These are phyloP conservation scores for Hypena proboscidalis DNA, from an alignment of 2,888 invertebrate species.

Conservation along the genomic window DNA sequence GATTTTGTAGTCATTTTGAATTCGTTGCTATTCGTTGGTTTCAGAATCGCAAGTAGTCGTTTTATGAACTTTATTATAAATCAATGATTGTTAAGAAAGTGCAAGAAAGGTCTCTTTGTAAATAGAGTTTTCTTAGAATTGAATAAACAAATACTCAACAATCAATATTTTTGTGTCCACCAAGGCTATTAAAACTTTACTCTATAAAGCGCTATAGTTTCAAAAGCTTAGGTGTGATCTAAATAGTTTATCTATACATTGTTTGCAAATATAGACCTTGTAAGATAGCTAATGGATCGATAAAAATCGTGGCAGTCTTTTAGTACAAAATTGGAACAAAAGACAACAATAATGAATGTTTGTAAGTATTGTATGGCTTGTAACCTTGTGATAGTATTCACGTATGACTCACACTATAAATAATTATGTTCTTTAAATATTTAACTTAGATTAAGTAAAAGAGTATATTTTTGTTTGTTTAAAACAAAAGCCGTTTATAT, in stretches of 20 bases:
- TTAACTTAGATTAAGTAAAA: constrained; percentile 37
- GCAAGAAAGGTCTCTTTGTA: constrained; percentile 8
- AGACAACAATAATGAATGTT: constrained; percentile 33
- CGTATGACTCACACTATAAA: constrained; percentile 19
- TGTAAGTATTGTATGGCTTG: constrained; percentile 16
- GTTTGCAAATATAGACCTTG: constrained; percentile 2
- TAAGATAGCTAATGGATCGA: neutral
- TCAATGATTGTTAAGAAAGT: constrained; percentile 6
- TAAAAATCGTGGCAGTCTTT: constrained; percentile 25
- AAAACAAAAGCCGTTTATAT: constrained; percentile 28
- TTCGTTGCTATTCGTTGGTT: constrained; percentile 38
- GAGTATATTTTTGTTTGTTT: constrained; percentile 39
- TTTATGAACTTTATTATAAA: constrained; percentile 11
- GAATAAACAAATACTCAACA: too few relatives aligned
- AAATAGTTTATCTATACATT: neutral
- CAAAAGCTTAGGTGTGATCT: too few relatives aligned
- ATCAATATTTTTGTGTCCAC: too few relatives aligned
- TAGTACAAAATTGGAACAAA: constrained; percentile 43
- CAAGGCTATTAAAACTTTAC: too few relatives aligned
- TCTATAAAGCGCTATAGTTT: too few relatives aligned
- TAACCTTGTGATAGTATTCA: constrained; percentile 35
- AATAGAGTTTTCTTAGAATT: constrained; percentile 5
- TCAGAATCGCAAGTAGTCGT: constrained; percentile 24
- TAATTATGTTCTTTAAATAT: constrained; percentile 32
- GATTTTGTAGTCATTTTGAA: constrained; percentile 28